phyloP scores from a whole-genome alignment of 2,888 invertebrate genomes.

The Hylaea fasciaria region DNA sequence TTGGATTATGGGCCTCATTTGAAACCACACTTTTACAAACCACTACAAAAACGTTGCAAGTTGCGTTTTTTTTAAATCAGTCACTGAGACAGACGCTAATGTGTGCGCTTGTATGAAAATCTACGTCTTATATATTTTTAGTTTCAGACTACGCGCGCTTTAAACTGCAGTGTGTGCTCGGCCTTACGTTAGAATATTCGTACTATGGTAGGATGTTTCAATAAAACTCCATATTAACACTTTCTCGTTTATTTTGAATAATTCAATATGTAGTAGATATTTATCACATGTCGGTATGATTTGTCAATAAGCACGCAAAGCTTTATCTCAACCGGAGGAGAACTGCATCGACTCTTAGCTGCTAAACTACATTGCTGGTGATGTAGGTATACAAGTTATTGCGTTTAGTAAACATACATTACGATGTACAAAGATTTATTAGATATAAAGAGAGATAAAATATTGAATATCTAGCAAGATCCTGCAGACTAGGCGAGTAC shows the following conservation, averaged over 20 bases:
- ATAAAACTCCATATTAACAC: conserved; percentile 64
- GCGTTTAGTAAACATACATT: conserved; percentile 20
- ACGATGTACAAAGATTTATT: conserved; percentile 12
- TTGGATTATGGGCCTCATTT: no score
- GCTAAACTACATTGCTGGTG: conserved; percentile 38
- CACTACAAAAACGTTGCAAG: no score
- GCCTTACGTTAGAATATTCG: neutral
- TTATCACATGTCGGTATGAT: conserved; percentile 81
- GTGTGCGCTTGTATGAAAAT: no score
- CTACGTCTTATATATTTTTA: no score
- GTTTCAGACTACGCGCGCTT: no score
- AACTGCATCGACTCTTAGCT: conserved; percentile 50
- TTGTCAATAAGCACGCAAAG: conserved; percentile 75
- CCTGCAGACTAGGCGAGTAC: neutral
- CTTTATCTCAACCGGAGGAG: conserved; percentile 55
- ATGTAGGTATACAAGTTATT: conserved; percentile 13
- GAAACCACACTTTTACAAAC: no score
- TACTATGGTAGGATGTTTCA: conserved; percentile 13
- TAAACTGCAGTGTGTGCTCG: no score
- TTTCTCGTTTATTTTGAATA: conserved; percentile 80
- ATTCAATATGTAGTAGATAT: conserved; percentile 66
- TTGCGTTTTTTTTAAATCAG: no score
- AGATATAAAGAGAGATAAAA: conserved; percentile 16
- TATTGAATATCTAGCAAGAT: conserved; percentile 14
- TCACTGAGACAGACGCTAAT: no score